Evolutionary conservation across 2,888 invertebrate species (phyloP), one percentile per base, ranked within the genome.

Genomic region (Erebia epiphron): DNA sequence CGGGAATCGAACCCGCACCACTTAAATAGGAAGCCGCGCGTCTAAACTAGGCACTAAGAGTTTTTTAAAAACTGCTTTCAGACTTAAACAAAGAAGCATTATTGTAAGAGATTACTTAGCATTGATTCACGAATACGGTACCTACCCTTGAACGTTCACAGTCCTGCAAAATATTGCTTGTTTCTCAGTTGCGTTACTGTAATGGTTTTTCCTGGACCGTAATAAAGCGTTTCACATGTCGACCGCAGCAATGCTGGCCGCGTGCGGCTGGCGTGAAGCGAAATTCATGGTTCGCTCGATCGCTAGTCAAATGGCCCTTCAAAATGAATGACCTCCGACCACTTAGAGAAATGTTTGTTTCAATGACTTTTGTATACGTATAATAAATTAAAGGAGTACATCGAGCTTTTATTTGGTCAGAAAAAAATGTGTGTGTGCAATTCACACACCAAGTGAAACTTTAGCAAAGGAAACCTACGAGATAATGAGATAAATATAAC

Each of bases 241-340:
- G 86, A 80, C 82, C 86, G 79, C 90, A 90, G 75, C 56, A 43
- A 18, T 65, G 80, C 78, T 80, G 83, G 81, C 86, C 87, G 87
- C 87, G 88, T 89, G 91, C 89, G 88, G 87, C 85, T 88, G 89
- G 90, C 90, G 86, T 88, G 86, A 86, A 87, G 83, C 89, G 84
- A 89, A 90, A 92, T 92, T 91, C 91, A 91, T 92, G 89, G 90
- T 87, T 88, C 91, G 87, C 91, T 90, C 90, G 89, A 88, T 90
- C 88, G 89, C 83, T 89, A 87, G 89, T 86, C 89, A 90, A 92
- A 91, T 90, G 91, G 90, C 86, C 89, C 91, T 91, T 91, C 91
- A 91, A 90, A 91, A 89, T 86, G 88, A 86, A 90, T 87, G 87
- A 85, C 83, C 88, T 82, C 84, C 83, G 86, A 87, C 87, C 89